Percentiles rank a stretch among this genome's conserved stretches.
Conservation (phyloP, 2,888 invertebrate genomes). For the Ectemnius lituratus region DNA sequence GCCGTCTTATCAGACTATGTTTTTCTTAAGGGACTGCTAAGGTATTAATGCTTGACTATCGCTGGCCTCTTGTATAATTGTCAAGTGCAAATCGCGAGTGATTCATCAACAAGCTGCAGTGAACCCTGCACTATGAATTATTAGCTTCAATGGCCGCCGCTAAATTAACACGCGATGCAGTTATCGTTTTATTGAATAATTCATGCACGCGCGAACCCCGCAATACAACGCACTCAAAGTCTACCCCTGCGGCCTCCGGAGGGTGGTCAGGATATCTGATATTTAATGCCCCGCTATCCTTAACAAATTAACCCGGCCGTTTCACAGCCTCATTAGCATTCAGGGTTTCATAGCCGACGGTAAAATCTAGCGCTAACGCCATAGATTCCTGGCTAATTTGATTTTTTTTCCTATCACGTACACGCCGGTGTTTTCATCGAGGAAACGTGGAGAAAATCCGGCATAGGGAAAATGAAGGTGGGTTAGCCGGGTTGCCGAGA, state of each 20-base stretch:
- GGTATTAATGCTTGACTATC: not conserved
- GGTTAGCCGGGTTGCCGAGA: constrained; percentile 19
- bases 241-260: not conserved
- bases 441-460: too few relatives aligned
- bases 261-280: constrained; percentile 12
- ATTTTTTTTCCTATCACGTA: not conserved
- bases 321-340: not conserved
- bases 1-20: too few relatives aligned
- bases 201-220: constrained; percentile 39
- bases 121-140: constrained; percentile 46
- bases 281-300: constrained; percentile 51
- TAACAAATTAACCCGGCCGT: constrained; percentile 41
- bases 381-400: too few relatives aligned
- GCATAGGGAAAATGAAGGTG: too few relatives aligned
- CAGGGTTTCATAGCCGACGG: too few relatives aligned
- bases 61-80: constrained; percentile 41
- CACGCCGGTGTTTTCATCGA: not conserved
- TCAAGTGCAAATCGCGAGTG: constrained; percentile 46
- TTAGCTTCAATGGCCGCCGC: constrained; percentile 55
- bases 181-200: constrained; percentile 64
- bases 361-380: too few relatives aligned
- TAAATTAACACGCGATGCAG: constrained; percentile 62
- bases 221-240: constrained; percentile 22
- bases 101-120: constrained; percentile 54
- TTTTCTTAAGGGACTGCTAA: too few relatives aligned